Base-by-base conservation (phyloP, 2,113 vertebrate species). In the Nyctereutes procyonoides region DNA sequence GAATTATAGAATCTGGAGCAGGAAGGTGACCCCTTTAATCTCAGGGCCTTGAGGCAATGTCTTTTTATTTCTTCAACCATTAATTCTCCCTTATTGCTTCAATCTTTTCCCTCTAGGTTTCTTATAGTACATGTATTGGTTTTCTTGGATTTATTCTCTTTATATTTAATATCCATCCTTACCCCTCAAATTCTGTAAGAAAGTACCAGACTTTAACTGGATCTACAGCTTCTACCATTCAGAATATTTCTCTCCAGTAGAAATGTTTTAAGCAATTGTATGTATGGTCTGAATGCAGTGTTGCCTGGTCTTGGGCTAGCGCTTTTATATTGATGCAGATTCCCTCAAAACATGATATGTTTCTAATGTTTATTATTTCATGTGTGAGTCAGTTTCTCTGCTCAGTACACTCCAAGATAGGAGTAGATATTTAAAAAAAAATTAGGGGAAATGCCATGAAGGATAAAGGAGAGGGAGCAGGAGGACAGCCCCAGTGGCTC, bases 61-160 rank as follows among this genome's bases (percentile, higher is more conserved):
- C 60, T 79, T 94, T 51, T 69, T 95, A 53, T 83, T 95, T 92
- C 38, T 74, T 30, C 55, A 90, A 79, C 30, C 62, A 84, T 80
- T 53, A 69, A 76, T 69, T 92, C n/a, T 48, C 8, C 4, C 8
- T 30, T 81, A 17, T 55, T 2, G n/a, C 71, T 90, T n/a, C 14
- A 10, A 17, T 77, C 48, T 94, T 73, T 15, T 90, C 69, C 32
- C 20, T 56, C 30, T 56, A 26, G 26, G 5, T 65, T 95, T 79
- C 35, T 90, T n/a, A 22, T 7, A 92, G 51, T n/a, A 4, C 10
- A 20, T 3, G 38, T 14, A 28, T 10, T 92, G 26, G 58, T 19
- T 80, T 15, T 90, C 24, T 76, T 60, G 4, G 3, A n/a, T 86
- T 55, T 82, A 2, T 77, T 93, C 67, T 86, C 43, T 93, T 0